Conservation (phyloP, 2,113 vertebrate species). For the Dicentrarchus labrax region DNA sequence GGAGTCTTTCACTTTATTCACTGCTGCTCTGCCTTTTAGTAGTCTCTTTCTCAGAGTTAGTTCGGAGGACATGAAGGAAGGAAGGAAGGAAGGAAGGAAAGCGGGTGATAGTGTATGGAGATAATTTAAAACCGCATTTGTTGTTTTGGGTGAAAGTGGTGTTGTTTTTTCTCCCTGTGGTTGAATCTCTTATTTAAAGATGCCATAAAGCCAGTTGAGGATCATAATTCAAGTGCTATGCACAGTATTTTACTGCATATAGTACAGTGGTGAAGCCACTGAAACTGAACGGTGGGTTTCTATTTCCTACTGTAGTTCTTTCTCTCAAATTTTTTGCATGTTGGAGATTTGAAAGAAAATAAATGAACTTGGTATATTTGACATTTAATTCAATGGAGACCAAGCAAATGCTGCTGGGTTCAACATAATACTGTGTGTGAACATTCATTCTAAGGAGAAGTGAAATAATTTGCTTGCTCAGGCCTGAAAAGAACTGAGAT, state of each 20-base stretch:
- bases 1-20: background rate
- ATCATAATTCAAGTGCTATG: background rate
- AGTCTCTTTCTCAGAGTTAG: background rate
- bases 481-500: background rate
- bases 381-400: background rate
- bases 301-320: background rate
- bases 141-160: slow-evolving; percentile 3
- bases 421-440: background rate
- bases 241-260: fast-evolving
- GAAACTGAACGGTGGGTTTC: slow-evolving; percentile 19
- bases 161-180: slow-evolving; percentile 15
- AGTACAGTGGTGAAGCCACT: background rate
- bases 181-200: background rate
- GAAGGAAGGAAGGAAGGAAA: background rate
- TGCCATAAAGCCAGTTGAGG: background rate
- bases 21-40: background rate
- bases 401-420: background rate
- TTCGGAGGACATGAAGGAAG: background rate
- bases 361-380: background rate
- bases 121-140: slow-evolving; percentile 14
- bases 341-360: background rate
- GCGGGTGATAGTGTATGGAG: background rate
- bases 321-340: background rate
- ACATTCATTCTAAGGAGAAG: background rate
- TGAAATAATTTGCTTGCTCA: background rate